phyloP scores from a whole-genome alignment of 2,113 vertebrate genomes.

The Lipotes vexillifer region DNA sequence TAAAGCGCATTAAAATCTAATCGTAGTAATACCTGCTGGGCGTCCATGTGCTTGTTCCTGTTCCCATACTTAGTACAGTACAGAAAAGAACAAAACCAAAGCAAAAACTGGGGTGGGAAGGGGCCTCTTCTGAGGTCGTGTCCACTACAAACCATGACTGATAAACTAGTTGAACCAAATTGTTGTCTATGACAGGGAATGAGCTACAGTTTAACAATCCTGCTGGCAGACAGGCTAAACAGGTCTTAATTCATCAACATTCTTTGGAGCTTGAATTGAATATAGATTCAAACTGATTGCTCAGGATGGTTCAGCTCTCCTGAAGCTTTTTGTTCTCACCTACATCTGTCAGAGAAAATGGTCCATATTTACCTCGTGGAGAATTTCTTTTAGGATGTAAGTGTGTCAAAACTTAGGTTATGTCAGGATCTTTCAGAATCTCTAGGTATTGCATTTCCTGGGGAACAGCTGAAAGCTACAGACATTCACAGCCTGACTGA shows the following conservation, averaged over 20 bases:
- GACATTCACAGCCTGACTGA: constrained; percentile 21
- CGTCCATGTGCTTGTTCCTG: background rate
- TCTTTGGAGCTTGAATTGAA: constrained; percentile 42
- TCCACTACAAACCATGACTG: background rate
- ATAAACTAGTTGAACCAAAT: background rate
- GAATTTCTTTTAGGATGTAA: constrained; percentile 79
- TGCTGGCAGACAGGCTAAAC: constrained; percentile 38
- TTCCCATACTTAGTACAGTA: background rate
- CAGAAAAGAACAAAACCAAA: background rate
- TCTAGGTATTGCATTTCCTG: constrained; percentile 81
- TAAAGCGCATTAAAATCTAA: background rate
- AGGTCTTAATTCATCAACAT: constrained; percentile 42
- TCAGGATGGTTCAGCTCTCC: constrained; percentile 51
- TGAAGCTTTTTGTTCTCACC: constrained; percentile 53
- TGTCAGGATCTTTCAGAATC: constrained; percentile 79
- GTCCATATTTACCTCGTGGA: constrained; percentile 78
- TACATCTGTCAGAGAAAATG: constrained; percentile 57
- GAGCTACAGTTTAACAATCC: constrained; percentile 25
- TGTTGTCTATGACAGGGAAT: background rate
- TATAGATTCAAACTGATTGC: constrained; percentile 51
- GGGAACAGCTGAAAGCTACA: constrained; percentile 80
- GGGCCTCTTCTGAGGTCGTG: background rate
- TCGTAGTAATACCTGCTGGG: background rate
- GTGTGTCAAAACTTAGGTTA: constrained; percentile 77
- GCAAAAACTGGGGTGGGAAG: background rate